Conservation (phyloP, 2,888 invertebrate genomes). For the Caenorhabditis parvicauda region DNA sequence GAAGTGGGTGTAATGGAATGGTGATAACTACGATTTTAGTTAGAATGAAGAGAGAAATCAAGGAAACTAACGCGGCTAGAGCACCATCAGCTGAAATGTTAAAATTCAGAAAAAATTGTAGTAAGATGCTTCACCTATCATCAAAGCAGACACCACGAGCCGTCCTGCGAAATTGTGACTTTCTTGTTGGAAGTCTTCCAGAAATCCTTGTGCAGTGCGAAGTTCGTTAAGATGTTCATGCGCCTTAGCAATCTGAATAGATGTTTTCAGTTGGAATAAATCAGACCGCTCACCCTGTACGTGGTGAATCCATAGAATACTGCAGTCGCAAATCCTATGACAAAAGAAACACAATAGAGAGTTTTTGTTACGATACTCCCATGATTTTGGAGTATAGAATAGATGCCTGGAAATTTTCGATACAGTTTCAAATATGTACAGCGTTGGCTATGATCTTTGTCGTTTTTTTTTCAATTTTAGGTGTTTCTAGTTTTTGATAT, state of each 20-base stretch:
- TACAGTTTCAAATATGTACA: background rate
- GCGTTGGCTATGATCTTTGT: too few relatives aligned
- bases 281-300: constrained; percentile 38
- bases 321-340: constrained; percentile 52
- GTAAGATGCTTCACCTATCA: constrained; percentile 40
- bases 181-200: constrained; percentile 47
- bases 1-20: constrained; percentile 43
- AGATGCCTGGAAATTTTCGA: constrained; percentile 36
- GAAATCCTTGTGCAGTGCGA: constrained; percentile 29
- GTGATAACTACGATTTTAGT: constrained; percentile 52
- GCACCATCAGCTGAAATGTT: constrained; percentile 34
- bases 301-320: constrained; percentile 62
- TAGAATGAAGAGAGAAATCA: constrained; percentile 49
- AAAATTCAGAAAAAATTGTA: background rate
- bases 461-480: background rate
- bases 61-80: constrained; percentile 46
- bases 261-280: background rate
- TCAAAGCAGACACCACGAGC: constrained; percentile 53
- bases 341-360: constrained; percentile 53
- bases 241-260: constrained; percentile 30
- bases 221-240: constrained; percentile 25
- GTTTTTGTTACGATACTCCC: constrained; percentile 61
- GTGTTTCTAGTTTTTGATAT: background rate
- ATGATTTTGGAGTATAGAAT: constrained; percentile 55
- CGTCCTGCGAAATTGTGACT: constrained; percentile 51